A percentile compares a stretch with the other conserved stretches of the same genome.
These are phyloP conservation scores for Atta colombica DNA, from an alignment of 1,140 invertebrate genomes.

Conservation along the genomic window DNA sequence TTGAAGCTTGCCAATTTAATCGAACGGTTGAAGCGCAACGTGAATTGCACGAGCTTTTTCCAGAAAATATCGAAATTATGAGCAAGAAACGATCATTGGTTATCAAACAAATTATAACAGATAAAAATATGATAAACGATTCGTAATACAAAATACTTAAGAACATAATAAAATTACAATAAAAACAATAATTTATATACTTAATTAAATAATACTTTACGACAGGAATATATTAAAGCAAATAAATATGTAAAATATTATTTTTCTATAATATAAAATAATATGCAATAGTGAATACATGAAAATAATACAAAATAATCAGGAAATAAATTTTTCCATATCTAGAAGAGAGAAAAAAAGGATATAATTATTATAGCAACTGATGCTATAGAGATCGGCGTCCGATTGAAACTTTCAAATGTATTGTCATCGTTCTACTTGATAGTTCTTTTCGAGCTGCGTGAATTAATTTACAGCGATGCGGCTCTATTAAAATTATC, in stretches of 20 bases:
- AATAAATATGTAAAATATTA: background rate
- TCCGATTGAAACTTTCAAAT: background rate
- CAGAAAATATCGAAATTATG: slow-evolving; percentile 1
- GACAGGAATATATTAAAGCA: background rate
- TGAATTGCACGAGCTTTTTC: slow-evolving; percentile 8
- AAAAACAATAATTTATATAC: background rate
- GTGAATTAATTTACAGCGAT: slow-evolving; percentile 18
- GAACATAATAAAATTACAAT: slow-evolving; percentile 3
- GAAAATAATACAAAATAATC: background rate
- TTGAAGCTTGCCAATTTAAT: slow-evolving; percentile 35
- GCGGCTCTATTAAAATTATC: background rate
- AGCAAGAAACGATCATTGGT: background rate
- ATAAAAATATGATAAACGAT: slow-evolving; percentile 19
- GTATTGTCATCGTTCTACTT: background rate
- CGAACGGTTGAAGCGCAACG: slow-evolving; percentile 16
- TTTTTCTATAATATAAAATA: background rate
- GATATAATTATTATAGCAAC: too few species aligned
- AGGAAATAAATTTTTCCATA: background rate
- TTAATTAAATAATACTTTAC: background rate
- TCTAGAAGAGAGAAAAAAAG: background rate
- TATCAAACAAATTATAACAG: background rate
- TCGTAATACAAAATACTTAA: background rate
- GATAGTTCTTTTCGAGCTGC: background rate
- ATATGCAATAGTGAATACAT: background rate
- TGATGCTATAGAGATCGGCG: background rate